Base-by-base conservation (phyloP, 2,888 invertebrate species). In the Drosophila kambysellisi region DNA sequence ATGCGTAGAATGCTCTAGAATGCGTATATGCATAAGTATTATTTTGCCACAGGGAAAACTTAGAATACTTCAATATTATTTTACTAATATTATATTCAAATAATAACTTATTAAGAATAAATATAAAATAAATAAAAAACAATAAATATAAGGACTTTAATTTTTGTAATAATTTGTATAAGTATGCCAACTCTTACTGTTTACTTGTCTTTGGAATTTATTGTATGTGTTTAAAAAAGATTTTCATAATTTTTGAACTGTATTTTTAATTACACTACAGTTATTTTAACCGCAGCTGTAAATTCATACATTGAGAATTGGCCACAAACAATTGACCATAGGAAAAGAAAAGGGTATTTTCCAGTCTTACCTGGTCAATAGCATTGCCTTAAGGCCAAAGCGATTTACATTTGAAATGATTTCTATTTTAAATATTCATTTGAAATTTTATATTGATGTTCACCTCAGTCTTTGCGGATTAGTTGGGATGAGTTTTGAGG, bases 1-100 rank as follows among this genome's bases (percentile, higher is more conserved):
- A 33, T 33, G 76, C 37, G 59, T 77, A n/a, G 54, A 59, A 62
- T 78, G 78, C 35, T 63, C 68, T 67, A 52, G 52, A 73, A 60
- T 51, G 15, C 52, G 53, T 0, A 4, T 12, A 4, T n/a, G 4
- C n/a, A 39, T 8, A 41, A 41, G 11, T 41, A 11, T n/a, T 11
- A 41, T n/a, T 41, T n/a, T 5, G 41, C 8, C 39, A n/a, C 41
- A n/a, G 9, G n/a, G 41, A n/a, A n/a, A 11, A 11, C 11, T 41
- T n/a, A n/a, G 9, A n/a, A n/a, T 11, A 41, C n/a, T 41, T 11
- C 3, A 11, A 11, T 43, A n/a, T 35, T 35, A 35, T 35, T 32
- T 8, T 7, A 32, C 32, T 32, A 35, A 5, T 12, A 12, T 12
- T 35, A n/a, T n/a, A n/a, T n/a, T n/a, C 2, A 5, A n/a, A 41